phyloP scores from a whole-genome alignment of 64 coral and sea anemone species.

The Actinia tenebrosa region DNA sequence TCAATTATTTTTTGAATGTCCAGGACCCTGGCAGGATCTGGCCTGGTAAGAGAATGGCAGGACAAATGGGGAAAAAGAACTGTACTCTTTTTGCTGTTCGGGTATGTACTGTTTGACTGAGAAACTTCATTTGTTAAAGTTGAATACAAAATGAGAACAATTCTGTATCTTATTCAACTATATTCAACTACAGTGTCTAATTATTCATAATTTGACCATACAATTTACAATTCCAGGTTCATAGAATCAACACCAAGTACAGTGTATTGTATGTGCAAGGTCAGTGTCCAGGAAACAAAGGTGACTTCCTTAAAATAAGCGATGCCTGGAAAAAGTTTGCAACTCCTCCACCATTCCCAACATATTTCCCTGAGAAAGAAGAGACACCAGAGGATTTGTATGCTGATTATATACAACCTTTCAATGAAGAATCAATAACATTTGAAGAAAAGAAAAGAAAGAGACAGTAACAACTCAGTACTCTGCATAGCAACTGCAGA shows the following conservation, averaged over 20 bases:
- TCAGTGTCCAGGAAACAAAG: slow-evolving; percentile 80
- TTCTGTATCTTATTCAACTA: too few species aligned
- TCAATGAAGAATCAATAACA: slow-evolving; percentile 42
- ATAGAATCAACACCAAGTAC: slow-evolving; percentile 94
- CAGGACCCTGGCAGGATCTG: slow-evolving; percentile 95
- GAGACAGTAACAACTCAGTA: neutral
- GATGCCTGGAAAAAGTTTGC: slow-evolving; percentile 74
- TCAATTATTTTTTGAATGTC: neutral
- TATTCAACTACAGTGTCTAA: too few species aligned
- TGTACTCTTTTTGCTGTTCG: slow-evolving; percentile 77
- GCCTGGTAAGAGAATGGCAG: slow-evolving; percentile 96
- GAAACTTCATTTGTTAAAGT: too few species aligned
- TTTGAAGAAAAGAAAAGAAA: slow-evolving; percentile 10
- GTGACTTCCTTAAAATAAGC: slow-evolving; percentile 62
- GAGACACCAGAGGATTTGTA: slow-evolving; percentile 79
- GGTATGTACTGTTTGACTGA: slow-evolving; percentile 25
- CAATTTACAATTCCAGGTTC: slow-evolving; percentile 38
- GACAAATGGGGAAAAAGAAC: slow-evolving; percentile 95
- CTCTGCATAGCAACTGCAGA: neutral
- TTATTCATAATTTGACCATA: neutral
- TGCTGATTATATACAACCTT: slow-evolving; percentile 76
- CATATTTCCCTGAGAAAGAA: slow-evolving; percentile 69
- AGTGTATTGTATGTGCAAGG: slow-evolving; percentile 89
- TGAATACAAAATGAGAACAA: too few species aligned
- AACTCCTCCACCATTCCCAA: slow-evolving; percentile 83